A percentile compares a stretch with the other conserved stretches of the same genome.
These are phyloP conservation scores for Patagioenas fasciata DNA, from an alignment of 2,113 vertebrate genomes.

Conservation along the genomic window DNA sequence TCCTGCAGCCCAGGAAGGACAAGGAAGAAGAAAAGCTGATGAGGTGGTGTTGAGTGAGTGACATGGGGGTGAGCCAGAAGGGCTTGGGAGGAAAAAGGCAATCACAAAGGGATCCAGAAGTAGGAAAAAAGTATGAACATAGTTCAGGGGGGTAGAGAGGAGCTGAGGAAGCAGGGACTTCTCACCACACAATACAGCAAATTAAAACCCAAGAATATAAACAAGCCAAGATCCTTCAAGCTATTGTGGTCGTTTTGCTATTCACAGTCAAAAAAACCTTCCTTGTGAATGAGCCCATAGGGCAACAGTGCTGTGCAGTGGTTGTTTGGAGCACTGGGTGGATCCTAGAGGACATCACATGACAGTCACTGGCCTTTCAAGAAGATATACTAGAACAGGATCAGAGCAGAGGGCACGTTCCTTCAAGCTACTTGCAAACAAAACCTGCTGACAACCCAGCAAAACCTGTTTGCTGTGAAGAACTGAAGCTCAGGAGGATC, in stretches of 20 bases:
- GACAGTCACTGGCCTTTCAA: background rate
- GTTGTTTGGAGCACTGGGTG: background rate
- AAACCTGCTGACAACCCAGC: background rate
- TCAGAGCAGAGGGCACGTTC: background rate
- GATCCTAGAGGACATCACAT: background rate
- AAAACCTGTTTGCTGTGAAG: background rate
- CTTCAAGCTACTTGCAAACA: background rate
- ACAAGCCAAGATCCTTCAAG: background rate
- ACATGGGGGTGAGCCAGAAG: background rate
- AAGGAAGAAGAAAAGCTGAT: background rate
- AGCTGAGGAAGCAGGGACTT: background rate
- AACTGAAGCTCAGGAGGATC: background rate
- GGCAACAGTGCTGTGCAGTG: background rate
- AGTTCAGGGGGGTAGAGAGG: background rate
- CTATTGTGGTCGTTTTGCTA: background rate
- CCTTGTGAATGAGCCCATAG: background rate
- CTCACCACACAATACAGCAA: background rate
- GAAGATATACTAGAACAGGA: background rate
- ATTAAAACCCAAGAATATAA: background rate
- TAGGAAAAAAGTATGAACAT: background rate
- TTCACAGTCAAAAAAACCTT: background rate
- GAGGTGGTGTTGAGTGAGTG: background rate
- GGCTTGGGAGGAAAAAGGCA: background rate
- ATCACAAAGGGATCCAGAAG: rapidly evolving
- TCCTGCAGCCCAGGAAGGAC: background rate